Evolutionary conservation across 2,113 vertebrate genomes (phyloP), one percentile per base, ranked within the genome.

Genomic region (Cinclus cinclus): DNA sequence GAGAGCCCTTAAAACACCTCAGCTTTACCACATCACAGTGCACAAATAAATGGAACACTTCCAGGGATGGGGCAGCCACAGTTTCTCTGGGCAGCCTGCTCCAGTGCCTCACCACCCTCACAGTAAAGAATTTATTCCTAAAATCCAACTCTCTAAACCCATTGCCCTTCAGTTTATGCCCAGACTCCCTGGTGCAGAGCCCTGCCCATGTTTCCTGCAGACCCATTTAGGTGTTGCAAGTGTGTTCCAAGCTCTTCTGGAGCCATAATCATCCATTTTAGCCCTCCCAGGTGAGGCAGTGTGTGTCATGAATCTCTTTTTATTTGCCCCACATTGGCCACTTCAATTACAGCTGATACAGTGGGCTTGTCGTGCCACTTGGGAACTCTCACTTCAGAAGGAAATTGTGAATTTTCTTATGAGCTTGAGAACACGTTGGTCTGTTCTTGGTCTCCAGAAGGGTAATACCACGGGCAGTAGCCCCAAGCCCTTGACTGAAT

Each of bases 351-450:
- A 60, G 9, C 25, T 50, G 59, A 4, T 8, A 14, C 11, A 9
- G 1, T 22, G 28, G 31, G 10, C 24, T 37, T 81, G 27, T 21
- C 19, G 5, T 1, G 8, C 19, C 30, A 12, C 24, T 25, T 44
- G 1, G 3, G n/a, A 52, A 13, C n/a, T 14, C 9, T 1, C 22
- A 7, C 13, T 52, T 30, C 0, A 7, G 23, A 14, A 8, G 9
- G 31, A 78, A 90, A 68, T 4, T 21, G 11, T 13, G 41, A 35
- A 35, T 33, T 60, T 87, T 28, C 33, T 41, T 6, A 44, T 1
- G 10, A 53, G n/a, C 15, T 37, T n/a, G 12, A 35, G 63, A 19
- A 37, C 52, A 41, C 27, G 6, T 0, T 12, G 69, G 2, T 10
- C 42, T 20, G 30, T 9, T 52, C n/a, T 44, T 30, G 47, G 19